Percentiles rank a stretch among this genome's conserved stretches.
phyloP scores from a whole-genome alignment of 2,888 invertebrate genomes.

The Lasioglossum calceatum region DNA sequence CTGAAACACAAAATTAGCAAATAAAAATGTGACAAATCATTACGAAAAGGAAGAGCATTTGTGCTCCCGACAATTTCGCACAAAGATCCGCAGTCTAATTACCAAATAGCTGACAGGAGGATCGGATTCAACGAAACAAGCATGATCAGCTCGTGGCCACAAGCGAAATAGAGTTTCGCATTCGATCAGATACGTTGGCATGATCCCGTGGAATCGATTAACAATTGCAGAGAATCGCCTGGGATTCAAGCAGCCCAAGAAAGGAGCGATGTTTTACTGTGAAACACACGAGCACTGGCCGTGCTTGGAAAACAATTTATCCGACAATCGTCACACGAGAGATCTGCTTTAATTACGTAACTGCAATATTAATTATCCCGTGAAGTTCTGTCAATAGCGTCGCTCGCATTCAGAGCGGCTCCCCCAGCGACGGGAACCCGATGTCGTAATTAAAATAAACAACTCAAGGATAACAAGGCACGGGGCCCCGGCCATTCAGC shows the following conservation, averaged over 20 bases:
- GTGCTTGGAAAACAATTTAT: constrained; percentile 21
- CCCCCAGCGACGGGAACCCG: background rate
- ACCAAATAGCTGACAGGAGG: background rate
- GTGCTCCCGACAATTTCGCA: background rate
- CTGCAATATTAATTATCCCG: constrained; percentile 43
- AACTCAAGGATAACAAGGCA: constrained; percentile 15
- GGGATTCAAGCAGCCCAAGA: background rate
- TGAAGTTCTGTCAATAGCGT: constrained; percentile 25
- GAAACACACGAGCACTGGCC: background rate
- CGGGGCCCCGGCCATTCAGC: background rate
- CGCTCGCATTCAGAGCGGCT: background rate
- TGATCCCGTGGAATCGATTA: constrained; percentile 27
- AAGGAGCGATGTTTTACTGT: background rate
- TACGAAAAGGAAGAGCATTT: background rate
- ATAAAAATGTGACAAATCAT: background rate
- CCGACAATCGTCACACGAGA: constrained; percentile 2
- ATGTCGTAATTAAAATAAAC: constrained; percentile 31
- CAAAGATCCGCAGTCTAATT: background rate
- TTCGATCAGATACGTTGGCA: background rate
- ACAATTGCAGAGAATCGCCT: background rate
- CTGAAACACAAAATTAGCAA: too few species aligned
- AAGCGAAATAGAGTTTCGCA: background rate
- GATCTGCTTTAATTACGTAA: constrained; percentile 38
- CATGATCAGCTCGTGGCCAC: background rate
- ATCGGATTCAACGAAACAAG: background rate